Conservation (phyloP, 2,797 vertebrate species). For the Halcyon leucocephala region DNA sequence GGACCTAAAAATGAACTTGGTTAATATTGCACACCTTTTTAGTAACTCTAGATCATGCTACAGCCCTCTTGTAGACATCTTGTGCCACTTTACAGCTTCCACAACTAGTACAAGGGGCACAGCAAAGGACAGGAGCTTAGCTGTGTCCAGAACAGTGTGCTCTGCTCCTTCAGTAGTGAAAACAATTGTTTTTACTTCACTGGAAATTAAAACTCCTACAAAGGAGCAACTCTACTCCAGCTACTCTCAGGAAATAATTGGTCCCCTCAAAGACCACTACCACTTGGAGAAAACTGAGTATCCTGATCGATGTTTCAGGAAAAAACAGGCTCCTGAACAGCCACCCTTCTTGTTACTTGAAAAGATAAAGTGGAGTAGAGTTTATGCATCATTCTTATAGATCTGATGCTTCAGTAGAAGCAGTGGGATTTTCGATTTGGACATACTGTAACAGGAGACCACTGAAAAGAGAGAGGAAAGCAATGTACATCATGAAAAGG, state of each 20-base stretch:
- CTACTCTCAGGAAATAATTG: neutral
- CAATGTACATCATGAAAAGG: neutral
- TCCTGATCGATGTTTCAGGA: neutral
- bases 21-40: neutral
- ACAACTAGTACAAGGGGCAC: neutral
- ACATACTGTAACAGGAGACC: neutral
- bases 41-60: neutral
- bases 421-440: neutral
- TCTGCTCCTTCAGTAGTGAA: neutral
- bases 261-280: neutral
- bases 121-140: neutral
- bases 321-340: neutral
- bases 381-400: neutral
- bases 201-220: neutral
- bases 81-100: neutral
- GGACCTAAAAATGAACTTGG: neutral
- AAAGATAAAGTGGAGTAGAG: neutral
- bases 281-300: neutral
- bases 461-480: neutral
- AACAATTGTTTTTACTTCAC: neutral
- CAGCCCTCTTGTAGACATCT: neutral
- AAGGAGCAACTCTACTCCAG: neutral
- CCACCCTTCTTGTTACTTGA: neutral
- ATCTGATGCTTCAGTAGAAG: neutral
- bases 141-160: rapidly evolving